These are phyloP conservation scores for Cyphomyrus discorhynchus DNA, from an alignment of 2,113 vertebrate genomes.

Conservation along the genomic window DNA sequence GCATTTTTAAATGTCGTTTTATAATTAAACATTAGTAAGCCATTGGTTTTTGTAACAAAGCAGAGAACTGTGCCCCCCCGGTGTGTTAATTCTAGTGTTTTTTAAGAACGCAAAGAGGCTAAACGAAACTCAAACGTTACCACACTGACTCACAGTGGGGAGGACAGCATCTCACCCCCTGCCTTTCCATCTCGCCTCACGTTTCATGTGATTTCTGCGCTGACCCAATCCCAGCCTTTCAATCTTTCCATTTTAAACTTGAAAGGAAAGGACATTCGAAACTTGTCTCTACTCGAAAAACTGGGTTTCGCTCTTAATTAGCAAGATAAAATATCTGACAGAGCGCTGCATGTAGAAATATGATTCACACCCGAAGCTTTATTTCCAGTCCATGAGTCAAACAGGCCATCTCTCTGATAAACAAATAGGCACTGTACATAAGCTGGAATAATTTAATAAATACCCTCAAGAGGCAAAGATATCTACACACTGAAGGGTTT, in stretches of 20 bases:
- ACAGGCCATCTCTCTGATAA: not conserved
- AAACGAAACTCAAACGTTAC: not conserved
- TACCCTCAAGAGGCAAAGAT: not conserved
- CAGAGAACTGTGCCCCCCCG: not conserved
- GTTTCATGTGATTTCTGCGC: not conserved
- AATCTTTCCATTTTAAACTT: constrained; percentile 7
- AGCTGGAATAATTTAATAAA: constrained; percentile 5
- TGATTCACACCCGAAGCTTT: not conserved
- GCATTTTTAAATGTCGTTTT: not conserved
- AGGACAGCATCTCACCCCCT: not conserved
- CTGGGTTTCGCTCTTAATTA: not conserved
- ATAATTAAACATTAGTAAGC: not conserved
- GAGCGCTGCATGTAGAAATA: not conserved
- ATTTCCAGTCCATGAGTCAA: not conserved
- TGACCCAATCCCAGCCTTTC: constrained; percentile 1
- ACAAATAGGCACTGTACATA: not conserved
- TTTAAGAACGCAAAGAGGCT: not conserved
- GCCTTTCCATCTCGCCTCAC: not conserved
- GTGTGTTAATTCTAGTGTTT: not conserved
- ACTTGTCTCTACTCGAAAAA: not conserved
- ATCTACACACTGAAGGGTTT: not conserved
- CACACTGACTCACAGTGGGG: not conserved
- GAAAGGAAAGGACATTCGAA: not conserved
- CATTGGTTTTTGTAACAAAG: not conserved
- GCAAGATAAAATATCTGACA: not conserved